Conservation (phyloP, 2,797 vertebrate genomes). For the Mormyrops boulengeri region DNA sequence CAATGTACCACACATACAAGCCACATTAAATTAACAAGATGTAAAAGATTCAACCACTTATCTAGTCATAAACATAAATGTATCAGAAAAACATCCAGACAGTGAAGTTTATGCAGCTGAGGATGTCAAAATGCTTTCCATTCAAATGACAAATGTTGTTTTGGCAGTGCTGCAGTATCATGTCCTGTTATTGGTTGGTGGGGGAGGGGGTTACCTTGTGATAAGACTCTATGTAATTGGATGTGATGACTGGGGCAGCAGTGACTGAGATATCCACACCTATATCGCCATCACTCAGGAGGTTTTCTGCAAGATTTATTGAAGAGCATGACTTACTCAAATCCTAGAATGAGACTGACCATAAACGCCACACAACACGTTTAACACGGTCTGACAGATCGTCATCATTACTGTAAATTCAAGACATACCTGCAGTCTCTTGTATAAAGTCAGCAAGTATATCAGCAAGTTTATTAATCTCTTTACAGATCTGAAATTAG, state of each 20-base stretch:
- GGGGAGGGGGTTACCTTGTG: slow-evolving; percentile 66
- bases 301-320: slow-evolving; percentile 54
- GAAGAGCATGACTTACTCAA: background rate
- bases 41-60: background rate
- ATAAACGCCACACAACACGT: background rate
- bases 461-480: slow-evolving; percentile 74
- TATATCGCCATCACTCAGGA: slow-evolving; percentile 68
- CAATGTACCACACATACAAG: background rate
- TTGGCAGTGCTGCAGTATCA: background rate
- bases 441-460: slow-evolving; percentile 72
- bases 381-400: background rate
- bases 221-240: slow-evolving; percentile 75
- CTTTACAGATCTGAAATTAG: slow-evolving; percentile 72
- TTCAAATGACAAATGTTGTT: background rate
- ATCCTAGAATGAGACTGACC: background rate
- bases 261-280: slow-evolving; percentile 66
- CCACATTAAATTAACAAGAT: background rate
- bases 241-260: slow-evolving; percentile 60
- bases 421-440: slow-evolving; percentile 67
- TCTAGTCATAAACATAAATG: background rate
- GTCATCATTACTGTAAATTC: background rate
- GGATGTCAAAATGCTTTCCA: background rate
- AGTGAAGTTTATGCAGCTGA: background rate
- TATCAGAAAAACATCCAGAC: background rate
- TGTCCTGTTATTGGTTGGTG: background rate